These are phyloP conservation scores for Beaufortia kweichowensis DNA, from an alignment of 2,113 vertebrate species.

Conservation along the genomic window DNA sequence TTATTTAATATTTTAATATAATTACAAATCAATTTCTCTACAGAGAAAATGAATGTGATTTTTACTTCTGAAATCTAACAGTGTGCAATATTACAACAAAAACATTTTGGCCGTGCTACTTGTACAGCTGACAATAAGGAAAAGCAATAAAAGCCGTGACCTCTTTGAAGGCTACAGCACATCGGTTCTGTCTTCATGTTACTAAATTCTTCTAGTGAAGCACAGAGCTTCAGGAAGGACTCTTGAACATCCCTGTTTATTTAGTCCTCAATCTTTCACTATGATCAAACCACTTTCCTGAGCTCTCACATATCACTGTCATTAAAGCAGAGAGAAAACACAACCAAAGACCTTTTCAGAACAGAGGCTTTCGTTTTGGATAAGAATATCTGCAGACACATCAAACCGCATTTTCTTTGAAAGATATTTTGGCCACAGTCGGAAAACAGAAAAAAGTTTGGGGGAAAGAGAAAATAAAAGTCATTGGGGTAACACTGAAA, in stretches of 20 bases:
- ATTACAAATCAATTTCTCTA: too few relatives aligned
- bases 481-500: not conserved
- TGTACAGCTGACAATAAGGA: not conserved
- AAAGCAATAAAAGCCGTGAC: not conserved
- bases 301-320: slow-evolving; percentile 20
- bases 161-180: not conserved
- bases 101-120: not conserved
- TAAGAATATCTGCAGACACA: not conserved
- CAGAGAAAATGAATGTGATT: too few relatives aligned
- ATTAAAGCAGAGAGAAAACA: slow-evolving; percentile 24
- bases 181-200: slow-evolving; percentile 2
- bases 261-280: not conserved
- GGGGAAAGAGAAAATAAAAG: not conserved
- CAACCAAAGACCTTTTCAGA: not conserved
- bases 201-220: slow-evolving; percentile 12
- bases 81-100: not conserved
- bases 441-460: not conserved
- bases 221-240: not conserved
- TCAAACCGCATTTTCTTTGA: slow-evolving; percentile 4
- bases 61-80: too few relatives aligned
- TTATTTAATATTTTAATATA: too few relatives aligned
- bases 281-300: slow-evolving; percentile 12
- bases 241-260: slow-evolving; percentile 8
- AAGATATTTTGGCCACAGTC: not conserved
- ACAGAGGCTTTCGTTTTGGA: not conserved